These are phyloP conservation scores for Onychomys leucogaster DNA, from an alignment of 2,797 vertebrate species.

Conservation along the genomic window DNA sequence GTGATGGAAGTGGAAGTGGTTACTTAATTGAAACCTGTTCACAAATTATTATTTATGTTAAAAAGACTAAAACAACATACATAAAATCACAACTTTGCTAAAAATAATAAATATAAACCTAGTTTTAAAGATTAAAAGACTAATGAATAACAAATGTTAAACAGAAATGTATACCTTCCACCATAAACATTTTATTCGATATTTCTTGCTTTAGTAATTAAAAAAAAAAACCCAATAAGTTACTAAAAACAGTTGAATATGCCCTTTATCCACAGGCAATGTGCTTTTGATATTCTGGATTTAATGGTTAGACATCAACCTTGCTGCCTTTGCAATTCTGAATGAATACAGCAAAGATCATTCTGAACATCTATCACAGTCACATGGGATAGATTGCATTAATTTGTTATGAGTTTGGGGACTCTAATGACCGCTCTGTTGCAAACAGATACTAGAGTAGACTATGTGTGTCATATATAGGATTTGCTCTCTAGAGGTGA, in stretches of 20 bases:
- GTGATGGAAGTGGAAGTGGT: constrained; percentile 11
- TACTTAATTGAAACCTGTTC: constrained; percentile 48
- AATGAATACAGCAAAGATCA: constrained; percentile 23
- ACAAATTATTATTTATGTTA: constrained; percentile 31
- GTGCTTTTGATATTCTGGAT: not conserved
- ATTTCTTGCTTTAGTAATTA: constrained; percentile 48
- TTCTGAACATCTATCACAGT: constrained; percentile 35
- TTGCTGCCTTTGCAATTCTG: constrained; percentile 8
- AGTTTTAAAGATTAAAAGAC: constrained; percentile 43
- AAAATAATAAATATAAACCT: constrained; percentile 43
- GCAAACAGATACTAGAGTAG: constrained; percentile 73
- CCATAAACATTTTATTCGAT: constrained; percentile 17
- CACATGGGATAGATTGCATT: constrained; percentile 24
- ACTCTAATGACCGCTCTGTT: constrained; percentile 41
- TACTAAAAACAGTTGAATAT: constrained; percentile 21
- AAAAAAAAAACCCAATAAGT: not conserved
- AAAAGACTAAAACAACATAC: not conserved
- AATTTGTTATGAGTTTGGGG: constrained; percentile 62
- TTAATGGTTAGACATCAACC: constrained; percentile 19
- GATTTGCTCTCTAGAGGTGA: constrained; percentile 80
- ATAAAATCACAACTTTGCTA: constrained; percentile 36
- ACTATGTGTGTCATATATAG: constrained; percentile 68
- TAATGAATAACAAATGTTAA: constrained; percentile 54
- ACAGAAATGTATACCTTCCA: constrained; percentile 37
- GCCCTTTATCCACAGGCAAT: not conserved